Conservation (phyloP, 2,888 invertebrate species). For the Dynastes hyllus region DNA sequence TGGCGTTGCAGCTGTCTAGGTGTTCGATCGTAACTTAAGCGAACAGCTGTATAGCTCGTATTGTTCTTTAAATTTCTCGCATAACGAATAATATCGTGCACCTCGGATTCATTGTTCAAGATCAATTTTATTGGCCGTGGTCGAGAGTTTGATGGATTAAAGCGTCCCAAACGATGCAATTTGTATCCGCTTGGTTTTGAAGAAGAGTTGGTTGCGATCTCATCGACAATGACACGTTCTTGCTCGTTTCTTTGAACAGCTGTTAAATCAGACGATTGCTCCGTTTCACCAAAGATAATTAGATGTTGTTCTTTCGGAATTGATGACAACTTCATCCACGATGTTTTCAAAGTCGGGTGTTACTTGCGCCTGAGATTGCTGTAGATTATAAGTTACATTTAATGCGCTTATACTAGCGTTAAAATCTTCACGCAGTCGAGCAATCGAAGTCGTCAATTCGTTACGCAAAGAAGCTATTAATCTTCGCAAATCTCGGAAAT, state of each 20-base stretch:
- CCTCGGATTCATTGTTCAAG: neutral
- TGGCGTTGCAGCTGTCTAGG: neutral
- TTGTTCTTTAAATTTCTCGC: neutral
- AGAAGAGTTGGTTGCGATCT: neutral
- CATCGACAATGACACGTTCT: neutral
- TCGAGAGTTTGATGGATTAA: neutral
- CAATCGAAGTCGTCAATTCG: neutral
- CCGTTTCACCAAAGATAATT: neutral
- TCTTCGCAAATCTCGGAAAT: constrained; percentile 1
- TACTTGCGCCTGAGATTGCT: neutral
- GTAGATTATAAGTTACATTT: neutral
- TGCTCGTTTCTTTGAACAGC: neutral
- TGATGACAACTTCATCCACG: neutral
- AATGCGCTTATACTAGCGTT: neutral
- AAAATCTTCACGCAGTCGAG: neutral
- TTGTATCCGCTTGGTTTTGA: neutral
- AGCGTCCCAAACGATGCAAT: neutral
- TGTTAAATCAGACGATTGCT: neutral
- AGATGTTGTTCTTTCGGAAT: neutral
- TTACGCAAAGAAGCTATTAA: neutral
- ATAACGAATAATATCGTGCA: neutral
- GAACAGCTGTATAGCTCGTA: neutral
- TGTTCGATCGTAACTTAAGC: neutral
- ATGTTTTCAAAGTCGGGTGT: too few relatives aligned
- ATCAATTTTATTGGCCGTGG: neutral